Evolutionary conservation across 2,888 invertebrate species (phyloP), one percentile per base, ranked within the genome.

Genomic region (Entomobrya proxima): DNA sequence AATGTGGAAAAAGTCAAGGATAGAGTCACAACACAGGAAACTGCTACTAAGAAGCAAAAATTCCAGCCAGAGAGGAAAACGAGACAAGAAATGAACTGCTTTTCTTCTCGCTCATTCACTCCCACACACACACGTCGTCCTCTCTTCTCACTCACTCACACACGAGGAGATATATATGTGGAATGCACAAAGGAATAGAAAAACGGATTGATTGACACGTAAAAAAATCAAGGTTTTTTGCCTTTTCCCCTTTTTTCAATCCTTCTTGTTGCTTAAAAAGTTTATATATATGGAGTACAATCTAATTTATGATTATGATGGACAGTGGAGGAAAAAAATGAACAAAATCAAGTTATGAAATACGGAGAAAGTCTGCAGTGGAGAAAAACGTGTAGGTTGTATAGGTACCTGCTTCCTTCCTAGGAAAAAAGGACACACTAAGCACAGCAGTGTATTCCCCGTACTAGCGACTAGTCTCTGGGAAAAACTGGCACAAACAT

Each of bases 141-240:
- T 69, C 72, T 81, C 21, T 32, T n/a, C n/a, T n/a, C n/a, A n/a
- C n/a, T n/a, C n/a, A n/a, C n/a, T n/a, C n/a, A n/a, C n/a, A n/a
- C n/a, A n/a, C n/a, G n/a, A n/a, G n/a, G n/a, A n/a, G n/a, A n/a
- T n/a, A n/a, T 44, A 64, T 55, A 27, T 27, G 18, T 18, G 30
- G 35, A 50, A 81, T 61, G 30, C 74, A 50, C 81, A 47, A 61
- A 32, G 69, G 50, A 55, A 37, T 40, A 58, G 40, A 72, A 84
- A 82, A 52, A 64, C 13, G 58, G 64, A 75, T 50, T 84, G 84
- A 84, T 84, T 84, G 84, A 84, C 84, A 84, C 77, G n/a, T n/a
- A 72, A 44, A 9, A 18, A 13, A 58, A 58, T 24, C 21, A 40
- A 44, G 27, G n/a, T 44, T 6, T 44, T 9, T 44, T 15, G n/a